phyloP scores from a whole-genome alignment of 1,140 invertebrate genomes.

The Temnothorax curvispinosus region DNA sequence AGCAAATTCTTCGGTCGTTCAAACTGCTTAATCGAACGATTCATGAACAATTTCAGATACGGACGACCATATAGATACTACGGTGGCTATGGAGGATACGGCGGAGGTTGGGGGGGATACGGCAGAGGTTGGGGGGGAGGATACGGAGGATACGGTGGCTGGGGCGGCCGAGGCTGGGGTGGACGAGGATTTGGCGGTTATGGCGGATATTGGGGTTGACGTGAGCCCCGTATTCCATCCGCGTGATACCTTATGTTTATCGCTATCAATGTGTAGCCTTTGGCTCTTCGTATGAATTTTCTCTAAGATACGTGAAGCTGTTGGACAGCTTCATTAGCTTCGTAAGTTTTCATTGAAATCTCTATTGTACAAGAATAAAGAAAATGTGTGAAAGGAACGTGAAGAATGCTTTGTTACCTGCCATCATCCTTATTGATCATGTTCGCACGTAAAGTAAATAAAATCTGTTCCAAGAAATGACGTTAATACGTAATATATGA shows the following conservation, averaged over 20 bases:
- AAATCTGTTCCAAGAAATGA: background rate
- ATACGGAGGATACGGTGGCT: conserved; percentile 7
- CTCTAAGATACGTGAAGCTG: conserved; percentile 13
- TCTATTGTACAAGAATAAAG: conserved; percentile 1
- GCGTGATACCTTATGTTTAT: background rate
- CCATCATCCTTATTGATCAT: background rate
- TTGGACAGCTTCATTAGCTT: conserved; percentile 6
- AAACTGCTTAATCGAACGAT: background rate
- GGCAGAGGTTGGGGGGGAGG: conserved; percentile 1
- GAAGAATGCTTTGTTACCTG: background rate
- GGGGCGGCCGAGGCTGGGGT: background rate
- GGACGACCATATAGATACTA: conserved; percentile 21
- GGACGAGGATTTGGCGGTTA: background rate
- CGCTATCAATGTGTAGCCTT: background rate
- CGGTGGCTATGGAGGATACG: background rate
- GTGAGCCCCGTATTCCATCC: background rate
- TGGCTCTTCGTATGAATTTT: conserved; percentile 6
- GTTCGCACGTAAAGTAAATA: background rate
- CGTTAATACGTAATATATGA: background rate
- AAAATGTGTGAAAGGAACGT: background rate
- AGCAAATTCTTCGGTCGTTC: background rate
- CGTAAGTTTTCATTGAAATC: conserved; percentile 16
- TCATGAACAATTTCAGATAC: conserved; percentile 38
- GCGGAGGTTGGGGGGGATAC: conserved; percentile 17
- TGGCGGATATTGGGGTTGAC: conserved; percentile 37